phyloP scores from a whole-genome alignment of 2,113 vertebrate species.

The Rhinopomastus cyanomelas region DNA sequence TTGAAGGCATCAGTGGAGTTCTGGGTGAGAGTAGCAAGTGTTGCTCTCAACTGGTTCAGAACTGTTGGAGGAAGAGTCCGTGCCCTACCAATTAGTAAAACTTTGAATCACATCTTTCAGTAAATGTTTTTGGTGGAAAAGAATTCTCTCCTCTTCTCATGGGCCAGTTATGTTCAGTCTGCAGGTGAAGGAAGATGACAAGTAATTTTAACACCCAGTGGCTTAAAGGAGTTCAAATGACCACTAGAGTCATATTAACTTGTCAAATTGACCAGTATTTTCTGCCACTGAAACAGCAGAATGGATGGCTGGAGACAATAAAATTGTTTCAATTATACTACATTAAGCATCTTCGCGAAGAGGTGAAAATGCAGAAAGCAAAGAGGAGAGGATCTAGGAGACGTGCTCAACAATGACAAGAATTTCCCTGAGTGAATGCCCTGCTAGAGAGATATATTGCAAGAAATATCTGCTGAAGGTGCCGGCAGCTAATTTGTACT shows the following conservation, averaged over 20 bases:
- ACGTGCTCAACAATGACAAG: constrained; percentile 20
- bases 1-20: not conserved
- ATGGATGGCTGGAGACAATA: constrained; percentile 81
- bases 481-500: not conserved
- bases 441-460: not conserved
- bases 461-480: not conserved
- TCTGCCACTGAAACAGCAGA: constrained; percentile 78
- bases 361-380: constrained; percentile 69
- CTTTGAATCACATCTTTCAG: constrained; percentile 43
- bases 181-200: constrained; percentile 75
- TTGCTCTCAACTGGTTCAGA: not conserved
- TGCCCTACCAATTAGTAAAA: constrained; percentile 60
- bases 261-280: constrained; percentile 85
- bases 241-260: constrained; percentile 81
- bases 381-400: constrained; percentile 55
- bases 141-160: not conserved
- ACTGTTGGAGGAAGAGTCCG: constrained; percentile 14
- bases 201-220: constrained; percentile 76
- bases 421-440: constrained; percentile 24
- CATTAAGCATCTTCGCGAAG: constrained; percentile 74
- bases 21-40: not conserved
- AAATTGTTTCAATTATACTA: constrained; percentile 86
- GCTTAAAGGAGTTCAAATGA: constrained; percentile 83
- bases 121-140: constrained; percentile 54
- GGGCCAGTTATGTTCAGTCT: constrained; percentile 40